Base-by-base conservation (phyloP, 2,113 vertebrate species). In the Syrrhaptes paradoxus region DNA sequence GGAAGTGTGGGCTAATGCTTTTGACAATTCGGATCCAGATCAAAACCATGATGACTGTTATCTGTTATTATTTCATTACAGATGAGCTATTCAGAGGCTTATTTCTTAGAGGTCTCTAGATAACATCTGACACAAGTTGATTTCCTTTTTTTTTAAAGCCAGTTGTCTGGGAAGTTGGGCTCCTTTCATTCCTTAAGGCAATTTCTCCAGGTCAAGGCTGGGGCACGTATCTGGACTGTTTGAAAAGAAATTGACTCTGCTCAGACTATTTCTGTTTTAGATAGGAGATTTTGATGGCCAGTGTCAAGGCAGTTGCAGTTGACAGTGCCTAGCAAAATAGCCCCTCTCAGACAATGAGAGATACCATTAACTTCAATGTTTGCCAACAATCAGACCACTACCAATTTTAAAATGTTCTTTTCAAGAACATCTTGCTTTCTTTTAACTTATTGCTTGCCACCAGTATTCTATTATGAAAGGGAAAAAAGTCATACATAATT, bases 11-110 rank as follows among this genome's bases (percentile, higher is more conserved):
- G 34, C 13, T 72, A 79, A 58, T 74, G 52, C 65, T 88, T 90
- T 87, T 85, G 68, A 68, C 65, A 88, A 46, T 57, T 80, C 61
- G 86, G 65, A 75, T 80, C 76, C 3, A 1, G 88, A 90, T 83
- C 79, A 92, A 95, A 93, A 17, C 43, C 41, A 18, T 29, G 51
- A 72, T 86, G 55, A 93, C 21, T 83, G 31, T 57, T 76, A 83
- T 91, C 90, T 76, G n/a, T 82, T 85, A 72, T 66, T 90, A 70
- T 85, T 95, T 89, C 34, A 32, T 87, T 62, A 29, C 75, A 89
- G 81, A 68, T 85, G 62, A 95, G 48, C 45, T 89, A 34, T 70
- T 91, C 26, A 80, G 87, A 91, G 34, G 45, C 51, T 79, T 2
- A 20, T 85, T 95, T 94, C 72, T 90, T 89, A 58, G 78, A 48